A percentile compares a stretch with the other conserved stretches of the same genome.
Evolutionary conservation across 2,797 vertebrate species (phyloP).

Genomic region (Apodemus agrarius): DNA sequence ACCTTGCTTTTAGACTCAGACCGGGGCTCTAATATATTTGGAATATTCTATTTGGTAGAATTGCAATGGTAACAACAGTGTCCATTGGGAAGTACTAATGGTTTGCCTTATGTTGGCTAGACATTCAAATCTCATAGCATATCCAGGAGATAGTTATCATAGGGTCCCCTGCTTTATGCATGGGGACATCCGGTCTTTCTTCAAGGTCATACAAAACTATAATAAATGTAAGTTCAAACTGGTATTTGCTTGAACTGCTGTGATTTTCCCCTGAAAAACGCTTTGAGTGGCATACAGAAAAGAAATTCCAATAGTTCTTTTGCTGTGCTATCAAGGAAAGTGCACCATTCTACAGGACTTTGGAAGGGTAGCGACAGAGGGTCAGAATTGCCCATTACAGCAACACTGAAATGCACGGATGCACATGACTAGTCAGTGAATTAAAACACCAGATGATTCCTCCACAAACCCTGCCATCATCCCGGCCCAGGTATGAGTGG

Average conservation of each 20-base stretch:
- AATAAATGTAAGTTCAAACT: conserved; percentile 1
- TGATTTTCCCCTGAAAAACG: not conserved
- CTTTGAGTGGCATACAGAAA: not conserved
- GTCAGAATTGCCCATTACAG: not conserved
- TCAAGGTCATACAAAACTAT: not conserved
- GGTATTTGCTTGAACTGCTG: not conserved
- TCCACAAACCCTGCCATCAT: not conserved
- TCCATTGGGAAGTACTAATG: not conserved
- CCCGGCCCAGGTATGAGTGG: not conserved
- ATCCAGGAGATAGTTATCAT: not conserved
- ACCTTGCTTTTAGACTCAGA: not conserved
- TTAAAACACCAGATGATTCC: not conserved
- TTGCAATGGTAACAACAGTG: not conserved
- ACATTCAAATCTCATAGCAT: not conserved
- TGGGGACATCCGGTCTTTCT: not conserved
- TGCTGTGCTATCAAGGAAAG: not conserved
- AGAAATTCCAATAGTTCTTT: not conserved
- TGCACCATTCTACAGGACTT: not conserved
- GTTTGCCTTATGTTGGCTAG: not conserved
- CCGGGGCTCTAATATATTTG: not conserved
- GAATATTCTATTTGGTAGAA: not conserved
- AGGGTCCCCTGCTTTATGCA: not conserved
- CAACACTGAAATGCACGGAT: not conserved
- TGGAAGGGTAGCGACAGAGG: not conserved
- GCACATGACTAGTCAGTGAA: not conserved